Conservation (phyloP, 2,888 invertebrate species). For the Andrena praecox region DNA sequence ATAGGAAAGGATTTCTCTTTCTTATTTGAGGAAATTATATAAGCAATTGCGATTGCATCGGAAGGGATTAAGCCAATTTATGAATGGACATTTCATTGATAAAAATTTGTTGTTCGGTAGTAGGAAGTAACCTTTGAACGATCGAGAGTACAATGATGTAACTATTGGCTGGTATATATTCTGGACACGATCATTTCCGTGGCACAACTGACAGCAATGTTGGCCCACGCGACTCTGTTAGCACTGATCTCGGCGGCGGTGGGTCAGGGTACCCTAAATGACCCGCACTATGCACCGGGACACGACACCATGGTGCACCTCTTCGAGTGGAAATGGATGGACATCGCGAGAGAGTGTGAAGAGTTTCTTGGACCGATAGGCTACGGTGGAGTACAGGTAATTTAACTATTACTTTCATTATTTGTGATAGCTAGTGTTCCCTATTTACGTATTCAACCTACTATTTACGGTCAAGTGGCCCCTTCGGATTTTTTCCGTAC, state of each 20-base stretch:
- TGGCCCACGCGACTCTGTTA: conserved; percentile 50
- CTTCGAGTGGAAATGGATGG: conserved; percentile 91
- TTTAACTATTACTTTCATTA: not conserved
- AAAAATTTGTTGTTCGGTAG: conserved; percentile 29
- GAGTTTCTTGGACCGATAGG: conserved; percentile 89
- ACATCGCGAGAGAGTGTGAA: conserved; percentile 90
- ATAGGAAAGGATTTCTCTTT: too few species aligned
- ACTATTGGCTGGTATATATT: conserved; percentile 60
- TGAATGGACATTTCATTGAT: conserved; percentile 5
- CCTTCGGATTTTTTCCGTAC: too few species aligned
- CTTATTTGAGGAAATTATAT: too few species aligned
- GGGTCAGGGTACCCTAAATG: conserved; percentile 71
- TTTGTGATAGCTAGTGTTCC: not conserved
- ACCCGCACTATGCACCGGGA: conserved; percentile 85
- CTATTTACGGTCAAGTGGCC: too few species aligned
- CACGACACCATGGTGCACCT: conserved; percentile 87
- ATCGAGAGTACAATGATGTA: conserved; percentile 27
- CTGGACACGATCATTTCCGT: conserved; percentile 33
- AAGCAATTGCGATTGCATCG: conserved; percentile 17
- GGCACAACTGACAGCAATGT: conserved; percentile 65
- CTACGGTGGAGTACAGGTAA: conserved; percentile 90
- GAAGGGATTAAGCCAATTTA: not conserved
- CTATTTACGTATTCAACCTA: not conserved
- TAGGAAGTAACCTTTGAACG: conserved; percentile 59
- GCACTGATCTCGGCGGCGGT: conserved; percentile 53